These are phyloP conservation scores for Cryptophagus acutangulus DNA, from an alignment of 2,888 invertebrate species.

Conservation along the genomic window DNA sequence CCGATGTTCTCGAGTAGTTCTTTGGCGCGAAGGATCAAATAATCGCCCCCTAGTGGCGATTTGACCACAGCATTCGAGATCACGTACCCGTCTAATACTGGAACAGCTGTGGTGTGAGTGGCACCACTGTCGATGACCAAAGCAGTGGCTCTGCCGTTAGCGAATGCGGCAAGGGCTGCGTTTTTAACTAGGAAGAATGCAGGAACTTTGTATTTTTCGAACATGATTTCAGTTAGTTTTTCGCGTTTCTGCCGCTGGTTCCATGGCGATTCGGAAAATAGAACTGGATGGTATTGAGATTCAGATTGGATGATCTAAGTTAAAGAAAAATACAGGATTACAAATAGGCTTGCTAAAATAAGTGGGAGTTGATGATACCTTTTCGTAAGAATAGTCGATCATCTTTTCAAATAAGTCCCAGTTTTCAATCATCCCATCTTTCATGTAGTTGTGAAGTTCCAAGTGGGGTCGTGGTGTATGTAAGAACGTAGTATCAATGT, in stretches of 20 bases:
- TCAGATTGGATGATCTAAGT: constrained; percentile 82
- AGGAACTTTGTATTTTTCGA: constrained; percentile 97
- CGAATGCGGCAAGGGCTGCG: constrained; percentile 95
- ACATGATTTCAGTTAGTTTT: constrained; percentile 93
- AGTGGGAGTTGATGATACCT: no score
- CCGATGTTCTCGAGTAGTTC: constrained; percentile 52
- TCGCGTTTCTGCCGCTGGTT: constrained; percentile 89
- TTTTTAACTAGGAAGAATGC: constrained; percentile 98
- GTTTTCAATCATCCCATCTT: constrained; percentile 98
- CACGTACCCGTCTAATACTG: constrained; percentile 91
- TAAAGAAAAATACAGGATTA: no score
- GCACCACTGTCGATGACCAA: constrained; percentile 94
- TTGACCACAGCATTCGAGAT: constrained; percentile 92
- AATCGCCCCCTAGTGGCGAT: constrained; percentile 94
- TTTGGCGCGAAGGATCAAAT: constrained; percentile 72
- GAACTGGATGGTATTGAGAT: constrained; percentile 90
- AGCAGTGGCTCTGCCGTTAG: constrained; percentile 85
- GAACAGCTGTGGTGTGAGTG: constrained; percentile 96
- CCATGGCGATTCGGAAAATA: constrained; percentile 98
- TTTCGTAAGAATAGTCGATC: constrained; percentile 88
- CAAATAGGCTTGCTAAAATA: neutral
- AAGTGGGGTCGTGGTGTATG: constrained; percentile 84
- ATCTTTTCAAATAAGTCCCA: constrained; percentile 99
- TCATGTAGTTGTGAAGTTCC: constrained; percentile 91
- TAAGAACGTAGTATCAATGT: constrained; percentile 89